phyloP scores from a whole-genome alignment of 92 coral and sea anemone species.

The Pocillopora grandis region DNA sequence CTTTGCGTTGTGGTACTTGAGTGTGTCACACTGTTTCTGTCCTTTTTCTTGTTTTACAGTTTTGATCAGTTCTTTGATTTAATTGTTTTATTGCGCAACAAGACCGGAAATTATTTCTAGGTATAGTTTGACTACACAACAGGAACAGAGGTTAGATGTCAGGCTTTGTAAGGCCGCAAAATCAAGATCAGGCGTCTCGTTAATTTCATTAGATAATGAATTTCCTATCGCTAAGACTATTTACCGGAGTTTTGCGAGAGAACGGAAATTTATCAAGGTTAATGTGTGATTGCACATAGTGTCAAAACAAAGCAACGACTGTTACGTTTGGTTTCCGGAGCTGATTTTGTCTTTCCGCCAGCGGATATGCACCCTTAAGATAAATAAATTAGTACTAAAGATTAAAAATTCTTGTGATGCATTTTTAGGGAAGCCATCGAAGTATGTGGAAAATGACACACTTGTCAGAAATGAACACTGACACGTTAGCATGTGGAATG shows the following conservation, averaged over 20 bases:
- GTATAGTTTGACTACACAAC: slow-evolving; percentile 6
- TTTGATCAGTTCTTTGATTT: slow-evolving; percentile 1
- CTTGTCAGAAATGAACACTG: not conserved
- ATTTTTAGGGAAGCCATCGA: not conserved
- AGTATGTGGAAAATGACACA: slow-evolving; percentile 8
- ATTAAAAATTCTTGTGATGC: not conserved
- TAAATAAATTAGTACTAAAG: not conserved
- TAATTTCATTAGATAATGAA: slow-evolving; percentile 20
- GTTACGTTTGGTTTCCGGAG: not conserved
- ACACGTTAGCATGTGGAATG: not conserved
- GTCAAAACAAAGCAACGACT: slow-evolving; percentile 2
- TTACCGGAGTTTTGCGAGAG: slow-evolving; percentile 1
- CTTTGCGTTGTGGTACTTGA: not conserved
- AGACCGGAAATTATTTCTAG: slow-evolving; percentile 4
- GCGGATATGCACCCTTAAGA: not conserved
- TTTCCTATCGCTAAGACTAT: slow-evolving; percentile 12
- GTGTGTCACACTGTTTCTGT: not conserved
- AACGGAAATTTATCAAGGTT: not conserved
- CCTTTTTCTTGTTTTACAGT: not conserved
- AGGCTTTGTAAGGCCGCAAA: not conserved
- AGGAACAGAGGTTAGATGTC: slow-evolving; percentile 13
- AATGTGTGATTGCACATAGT: not conserved
- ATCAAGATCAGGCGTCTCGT: slow-evolving; percentile 14
- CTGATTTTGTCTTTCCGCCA: not conserved
- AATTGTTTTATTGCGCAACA: not conserved